These are phyloP conservation scores for Neofelis nebulosa DNA, from an alignment of 2,113 vertebrate species.

Conservation along the genomic window DNA sequence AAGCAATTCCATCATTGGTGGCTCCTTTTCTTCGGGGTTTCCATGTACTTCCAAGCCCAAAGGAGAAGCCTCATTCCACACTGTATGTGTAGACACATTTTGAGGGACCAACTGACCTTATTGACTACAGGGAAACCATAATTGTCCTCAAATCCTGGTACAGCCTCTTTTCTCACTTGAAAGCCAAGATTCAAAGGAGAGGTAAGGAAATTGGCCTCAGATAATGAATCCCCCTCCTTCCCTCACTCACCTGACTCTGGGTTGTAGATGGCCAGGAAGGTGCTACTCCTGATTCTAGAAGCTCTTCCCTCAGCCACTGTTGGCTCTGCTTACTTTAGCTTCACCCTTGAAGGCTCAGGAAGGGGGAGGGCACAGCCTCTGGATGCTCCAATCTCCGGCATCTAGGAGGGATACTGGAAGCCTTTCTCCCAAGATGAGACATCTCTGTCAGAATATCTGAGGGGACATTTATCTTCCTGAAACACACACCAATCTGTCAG, in stretches of 20 bases:
- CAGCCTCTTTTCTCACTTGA: neutral
- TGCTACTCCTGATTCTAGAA: neutral
- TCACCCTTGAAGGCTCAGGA: neutral
- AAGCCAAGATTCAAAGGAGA: neutral
- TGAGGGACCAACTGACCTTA: accelerated
- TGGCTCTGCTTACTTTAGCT: neutral
- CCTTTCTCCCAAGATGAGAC: constrained; percentile 63
- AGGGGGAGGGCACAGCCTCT: neutral
- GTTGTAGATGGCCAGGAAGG: neutral
- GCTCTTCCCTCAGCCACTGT: neutral
- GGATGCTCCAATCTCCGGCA: neutral
- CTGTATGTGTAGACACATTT: accelerated
- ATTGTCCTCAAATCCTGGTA: neutral
- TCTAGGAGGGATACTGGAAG: constrained; percentile 49
- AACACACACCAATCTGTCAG: constrained; percentile 73
- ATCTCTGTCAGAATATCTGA: constrained; percentile 75
- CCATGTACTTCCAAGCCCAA: neutral
- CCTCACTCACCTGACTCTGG: neutral
- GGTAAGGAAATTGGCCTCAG: neutral
- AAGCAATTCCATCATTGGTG: neutral
- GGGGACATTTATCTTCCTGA: constrained; percentile 74
- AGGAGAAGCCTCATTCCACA: neutral
- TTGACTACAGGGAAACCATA: neutral
- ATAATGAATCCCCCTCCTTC: neutral
- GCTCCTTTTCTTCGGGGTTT: neutral